Base-by-base conservation (phyloP, 2,113 vertebrate genomes). In the Gnathonemus echidnorhynchus region DNA sequence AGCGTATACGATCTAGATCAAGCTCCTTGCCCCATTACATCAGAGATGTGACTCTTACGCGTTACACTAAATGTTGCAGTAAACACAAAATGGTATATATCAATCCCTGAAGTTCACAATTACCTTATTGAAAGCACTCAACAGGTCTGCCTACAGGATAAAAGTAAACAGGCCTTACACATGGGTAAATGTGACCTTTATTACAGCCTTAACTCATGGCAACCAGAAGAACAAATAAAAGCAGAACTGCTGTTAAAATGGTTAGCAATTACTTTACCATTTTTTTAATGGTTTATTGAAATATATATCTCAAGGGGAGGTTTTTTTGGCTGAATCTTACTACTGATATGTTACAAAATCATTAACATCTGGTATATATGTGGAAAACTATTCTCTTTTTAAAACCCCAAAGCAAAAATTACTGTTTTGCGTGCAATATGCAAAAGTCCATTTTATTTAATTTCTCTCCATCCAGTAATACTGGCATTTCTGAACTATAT, bases 371-470 rank as follows among this genome's bases (percentile, higher is more conserved):
- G 96, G 94, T 89, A 92, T 92, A 94, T 95, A 95, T 94, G 95
- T 94, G 89, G 95, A 94, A 95, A 95, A 95, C 90, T 93, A 93
- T 94, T 94, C 94, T 95, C 94, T 95, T 95, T 95, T 95, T 95
- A 96, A 96, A 96, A 96, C 94, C 95, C 95, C 95, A 96, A 96
- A 96, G 95, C 95, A 94, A 96, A 96, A 94, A 95, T 95, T 96
- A 95, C 93, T 95, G 95, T 94, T 93, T 80, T 94, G 95, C 95
- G 94, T 84, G 92, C 92, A 93, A 94, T 93, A 93, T 95, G 95
- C 94, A 95, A 95, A 95, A 3, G 27, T 35, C 11, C n/a, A 19
- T 7, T 7, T 42, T 42, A 42, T 42, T 80, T 80, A 0, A 42
- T 80, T 80, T 80, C 74, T 80, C 5, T 80, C 35, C 74, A 2